Conservation (phyloP, 1,140 invertebrate species). For the Drosophila bipectinata region DNA sequence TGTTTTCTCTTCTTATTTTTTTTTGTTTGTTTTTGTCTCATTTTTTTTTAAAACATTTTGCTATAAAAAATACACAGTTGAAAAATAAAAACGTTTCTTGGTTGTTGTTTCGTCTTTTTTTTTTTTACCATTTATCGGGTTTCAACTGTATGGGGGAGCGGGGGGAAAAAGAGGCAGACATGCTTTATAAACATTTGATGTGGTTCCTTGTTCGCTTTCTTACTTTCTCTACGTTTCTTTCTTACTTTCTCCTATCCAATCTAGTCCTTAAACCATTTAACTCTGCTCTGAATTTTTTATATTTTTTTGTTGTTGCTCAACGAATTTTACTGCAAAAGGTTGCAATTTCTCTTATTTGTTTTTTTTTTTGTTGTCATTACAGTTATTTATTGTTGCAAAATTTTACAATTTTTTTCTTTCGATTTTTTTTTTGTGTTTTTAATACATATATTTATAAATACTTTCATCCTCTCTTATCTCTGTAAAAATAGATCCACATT, state of each 20-base stretch:
- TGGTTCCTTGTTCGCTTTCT: constrained; percentile 69
- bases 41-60: constrained; percentile 72
- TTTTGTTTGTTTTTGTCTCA: constrained; percentile 30
- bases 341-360: constrained; percentile 15
- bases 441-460: constrained; percentile 80
- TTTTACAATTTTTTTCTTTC: constrained; percentile 74
- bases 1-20: constrained; percentile 22
- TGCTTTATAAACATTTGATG: constrained; percentile 66
- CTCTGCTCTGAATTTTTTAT: constrained; percentile 40
- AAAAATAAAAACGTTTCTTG: constrained; percentile 76
- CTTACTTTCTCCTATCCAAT: constrained; percentile 16
- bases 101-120: constrained; percentile 49
- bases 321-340: constrained; percentile 42
- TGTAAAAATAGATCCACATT: constrained; percentile 80
- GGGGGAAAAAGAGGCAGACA: constrained; percentile 45
- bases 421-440: constrained; percentile 52
- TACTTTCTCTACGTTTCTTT: constrained; percentile 8
- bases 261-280: constrained; percentile 16
- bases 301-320: constrained; percentile 64
- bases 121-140: constrained; percentile 25
- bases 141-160: constrained; percentile 17
- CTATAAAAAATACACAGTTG: constrained; percentile 79
- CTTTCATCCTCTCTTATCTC: constrained; percentile 63
- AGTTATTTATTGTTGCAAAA: constrained; percentile 61
- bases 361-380: constrained; percentile 41